Conservation (phyloP, 2,113 vertebrate species). For the Cololabis saira region DNA sequence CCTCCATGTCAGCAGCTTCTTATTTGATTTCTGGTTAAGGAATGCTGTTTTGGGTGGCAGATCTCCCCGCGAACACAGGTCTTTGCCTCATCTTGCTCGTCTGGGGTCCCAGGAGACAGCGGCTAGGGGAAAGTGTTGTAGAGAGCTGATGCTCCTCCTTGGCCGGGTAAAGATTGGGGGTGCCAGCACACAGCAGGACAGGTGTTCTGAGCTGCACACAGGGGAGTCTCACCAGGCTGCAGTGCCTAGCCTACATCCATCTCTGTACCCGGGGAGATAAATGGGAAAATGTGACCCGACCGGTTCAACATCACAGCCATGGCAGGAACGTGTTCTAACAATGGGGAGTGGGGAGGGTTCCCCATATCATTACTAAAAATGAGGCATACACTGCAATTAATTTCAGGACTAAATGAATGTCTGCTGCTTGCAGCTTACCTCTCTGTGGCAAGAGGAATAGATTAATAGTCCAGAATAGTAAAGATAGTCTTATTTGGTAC, state of each 20-base stretch:
- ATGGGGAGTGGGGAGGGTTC: constrained; percentile 62
- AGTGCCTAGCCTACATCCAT: constrained; percentile 77
- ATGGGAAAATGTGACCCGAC: constrained; percentile 72
- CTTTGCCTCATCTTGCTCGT: constrained; percentile 46
- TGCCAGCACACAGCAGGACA: constrained; percentile 73
- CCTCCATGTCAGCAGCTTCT: constrained; percentile 67
- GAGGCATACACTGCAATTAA: constrained; percentile 71
- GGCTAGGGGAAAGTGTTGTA: constrained; percentile 48
- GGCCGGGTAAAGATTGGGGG: constrained; percentile 82
- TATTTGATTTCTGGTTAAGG: constrained; percentile 73
- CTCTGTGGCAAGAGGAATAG: constrained; percentile 57
- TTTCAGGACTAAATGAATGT: constrained; percentile 72
- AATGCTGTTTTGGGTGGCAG: constrained; percentile 65
- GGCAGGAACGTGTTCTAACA: constrained; percentile 62
- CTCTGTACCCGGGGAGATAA: constrained; percentile 80
- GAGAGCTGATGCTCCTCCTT: constrained; percentile 77
- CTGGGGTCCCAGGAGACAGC: constrained; percentile 46
- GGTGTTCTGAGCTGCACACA: constrained; percentile 74
- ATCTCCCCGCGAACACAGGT: constrained; percentile 45
- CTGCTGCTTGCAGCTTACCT: constrained; percentile 59
- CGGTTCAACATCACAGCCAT: constrained; percentile 66
- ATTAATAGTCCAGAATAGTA: constrained; percentile 67
- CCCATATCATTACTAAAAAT: constrained; percentile 76
- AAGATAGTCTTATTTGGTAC: constrained; percentile 55
- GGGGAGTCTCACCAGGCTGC: constrained; percentile 72